Base-by-base conservation (phyloP, 2,113 vertebrate species). In the Cynocephalus volans region DNA sequence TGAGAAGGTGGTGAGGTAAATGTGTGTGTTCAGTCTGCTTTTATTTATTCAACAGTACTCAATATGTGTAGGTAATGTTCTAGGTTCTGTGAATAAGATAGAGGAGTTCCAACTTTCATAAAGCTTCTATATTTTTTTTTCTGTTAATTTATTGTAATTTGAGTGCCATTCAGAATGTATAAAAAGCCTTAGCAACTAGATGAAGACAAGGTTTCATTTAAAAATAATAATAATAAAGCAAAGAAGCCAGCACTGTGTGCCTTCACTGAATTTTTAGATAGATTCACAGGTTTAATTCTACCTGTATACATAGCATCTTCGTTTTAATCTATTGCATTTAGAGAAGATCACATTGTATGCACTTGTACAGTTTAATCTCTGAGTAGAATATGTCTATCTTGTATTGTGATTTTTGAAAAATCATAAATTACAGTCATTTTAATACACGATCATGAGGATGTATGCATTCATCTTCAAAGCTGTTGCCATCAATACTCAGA, bases 381-480 rank as follows among this genome's bases (percentile, higher is more conserved):
- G 98, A 96, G 97, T 1, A 60, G 41, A 41, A 41, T 41, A 97
- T 75, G 98, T 97, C 97, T 97, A 98, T 96, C 95, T 98, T 0
- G 0, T 80, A 97, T 98, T 95, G 94, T 41, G 56, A 98, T 97
- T 96, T 41, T 70, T 95, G 90, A 93, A 97, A 97, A 98, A 98
- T 97, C 94, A 96, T 95, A 97, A 97, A 93, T 97, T 87, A 98
- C 98, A 97, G 97, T 97, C 97, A 97, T 88, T 97, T 98, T 95
- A 94, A 88, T 94, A 98, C 97, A 97, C 85, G 98, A 96, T 90
- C 95, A 98, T 6, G 94, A 98, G 98, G 98, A 98, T 48, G 70
- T 98, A 98, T 99, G 98, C 98, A 98, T 95, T 98, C 98, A 81
- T 98, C 97, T 97, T 98, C 90, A 14, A 96, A 88, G 98, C 98